Conservation (phyloP, 1,140 invertebrate genomes). For the Latrodectus geometricus region DNA sequence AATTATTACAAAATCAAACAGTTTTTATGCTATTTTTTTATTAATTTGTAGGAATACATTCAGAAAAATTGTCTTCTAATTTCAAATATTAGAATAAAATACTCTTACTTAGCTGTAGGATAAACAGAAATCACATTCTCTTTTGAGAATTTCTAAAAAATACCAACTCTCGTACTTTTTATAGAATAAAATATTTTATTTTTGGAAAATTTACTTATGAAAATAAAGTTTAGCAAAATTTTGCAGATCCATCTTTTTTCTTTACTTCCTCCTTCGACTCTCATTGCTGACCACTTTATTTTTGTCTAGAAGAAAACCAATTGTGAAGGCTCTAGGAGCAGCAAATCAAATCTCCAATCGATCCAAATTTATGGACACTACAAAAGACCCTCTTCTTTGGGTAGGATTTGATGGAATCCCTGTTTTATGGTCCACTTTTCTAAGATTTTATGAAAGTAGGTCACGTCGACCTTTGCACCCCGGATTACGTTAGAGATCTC, state of each 20-base stretch:
- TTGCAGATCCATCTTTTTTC: background rate
- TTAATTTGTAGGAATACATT: too few species aligned
- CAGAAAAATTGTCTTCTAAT: too few species aligned
- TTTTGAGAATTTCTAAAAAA: background rate
- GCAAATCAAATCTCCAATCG: conserved; percentile 53
- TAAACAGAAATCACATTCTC: too few species aligned
- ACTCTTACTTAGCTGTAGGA: too few species aligned
- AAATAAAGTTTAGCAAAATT: background rate
- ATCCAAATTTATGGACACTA: conserved; percentile 46
- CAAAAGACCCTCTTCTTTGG: conserved; percentile 6
- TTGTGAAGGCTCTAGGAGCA: conserved; percentile 27
- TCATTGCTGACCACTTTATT: conserved; percentile 49
- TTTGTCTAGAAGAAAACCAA: conserved; percentile 28
- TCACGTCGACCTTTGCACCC: background rate
- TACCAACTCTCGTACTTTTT: background rate
- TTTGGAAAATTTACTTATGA: background rate
- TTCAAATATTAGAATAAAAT: too few species aligned
- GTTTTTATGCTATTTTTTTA: too few species aligned
- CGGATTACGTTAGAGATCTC: conserved; percentile 22
- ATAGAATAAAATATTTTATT: background rate
- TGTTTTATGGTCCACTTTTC: conserved; percentile 32
- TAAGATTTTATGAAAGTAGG: conserved; percentile 28
- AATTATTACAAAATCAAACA: too few species aligned
- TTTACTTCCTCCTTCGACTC: background rate
- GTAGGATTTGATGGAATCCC: conserved; percentile 15